Evolutionary conservation across 2,888 invertebrate genomes (phyloP).

Genomic region (Crematogaster levior): DNA sequence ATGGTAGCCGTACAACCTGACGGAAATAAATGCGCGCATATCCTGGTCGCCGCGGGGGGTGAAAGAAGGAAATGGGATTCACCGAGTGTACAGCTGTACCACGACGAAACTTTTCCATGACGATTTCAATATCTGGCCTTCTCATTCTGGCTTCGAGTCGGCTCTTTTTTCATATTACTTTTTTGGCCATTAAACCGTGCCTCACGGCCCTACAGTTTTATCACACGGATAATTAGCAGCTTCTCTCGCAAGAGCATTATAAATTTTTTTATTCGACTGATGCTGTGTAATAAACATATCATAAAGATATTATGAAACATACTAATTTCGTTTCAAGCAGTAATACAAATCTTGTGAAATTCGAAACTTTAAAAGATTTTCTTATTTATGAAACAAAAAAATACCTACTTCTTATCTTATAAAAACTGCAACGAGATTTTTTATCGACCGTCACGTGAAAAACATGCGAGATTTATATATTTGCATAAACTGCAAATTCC

Average conservation of each 20-base stretch:
- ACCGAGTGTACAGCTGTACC: conserved; percentile 62
- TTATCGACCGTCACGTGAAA: conserved; percentile 16
- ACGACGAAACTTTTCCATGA: conserved; percentile 68
- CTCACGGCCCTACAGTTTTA: conserved; percentile 29
- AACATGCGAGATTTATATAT: conserved; percentile 49
- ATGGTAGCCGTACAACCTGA: conserved; percentile 59
- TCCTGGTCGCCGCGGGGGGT: conserved; percentile 53
- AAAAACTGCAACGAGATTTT: conserved; percentile 13
- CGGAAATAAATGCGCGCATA: conserved; percentile 69
- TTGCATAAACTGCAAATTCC: conserved; percentile 67
- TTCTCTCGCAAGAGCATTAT: background rate
- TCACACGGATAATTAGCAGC: conserved; percentile 34
- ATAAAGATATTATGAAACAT: background rate
- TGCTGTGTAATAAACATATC: background rate
- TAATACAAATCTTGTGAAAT: background rate
- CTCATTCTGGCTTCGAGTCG: conserved; percentile 60
- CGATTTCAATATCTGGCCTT: conserved; percentile 68
- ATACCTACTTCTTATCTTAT: background rate
- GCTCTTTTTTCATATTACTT: conserved; percentile 16
- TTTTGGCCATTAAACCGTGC: conserved; percentile 21
- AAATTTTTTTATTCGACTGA: conserved; percentile 1
- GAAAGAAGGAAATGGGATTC: conserved; percentile 68
- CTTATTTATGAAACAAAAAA: background rate
- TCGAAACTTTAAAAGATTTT: background rate
- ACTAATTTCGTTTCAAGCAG: background rate